Evolutionary conservation across 2,113 vertebrate species (phyloP).

Genomic region (Neomonachus schauinslandi): DNA sequence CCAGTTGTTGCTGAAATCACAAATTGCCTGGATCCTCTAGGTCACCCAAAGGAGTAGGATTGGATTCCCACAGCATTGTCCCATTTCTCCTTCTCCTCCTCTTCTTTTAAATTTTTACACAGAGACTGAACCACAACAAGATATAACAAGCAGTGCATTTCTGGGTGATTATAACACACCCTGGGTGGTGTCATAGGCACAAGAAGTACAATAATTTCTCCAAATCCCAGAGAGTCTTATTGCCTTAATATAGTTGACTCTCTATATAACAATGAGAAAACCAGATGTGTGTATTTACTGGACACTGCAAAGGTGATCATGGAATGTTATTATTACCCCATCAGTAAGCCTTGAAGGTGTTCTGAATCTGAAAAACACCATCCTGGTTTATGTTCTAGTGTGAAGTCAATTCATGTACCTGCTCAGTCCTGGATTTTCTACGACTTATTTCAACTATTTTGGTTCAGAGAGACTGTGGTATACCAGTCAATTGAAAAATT

Average conservation of each 20-base stretch:
- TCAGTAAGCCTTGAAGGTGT: not conserved
- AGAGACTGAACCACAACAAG: conserved; percentile 73
- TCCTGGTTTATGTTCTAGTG: conserved; percentile 45
- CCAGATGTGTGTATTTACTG: not conserved
- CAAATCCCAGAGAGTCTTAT: conserved; percentile 68
- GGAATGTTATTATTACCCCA: conserved; percentile 57
- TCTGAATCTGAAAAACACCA: conserved; percentile 60
- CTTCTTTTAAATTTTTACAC: conserved; percentile 13
- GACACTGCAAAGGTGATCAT: conserved; percentile 53
- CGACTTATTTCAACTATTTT: conserved; percentile 47
- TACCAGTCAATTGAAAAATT: conserved; percentile 67
- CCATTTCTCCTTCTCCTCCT: not conserved
- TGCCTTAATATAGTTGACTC: conserved; percentile 65
- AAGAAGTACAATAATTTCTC: conserved; percentile 74
- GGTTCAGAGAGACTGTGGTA: not conserved
- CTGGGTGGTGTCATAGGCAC: conserved; percentile 71
- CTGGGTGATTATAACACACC: conserved; percentile 77
- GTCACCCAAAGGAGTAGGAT: not conserved
- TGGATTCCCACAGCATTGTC: not conserved
- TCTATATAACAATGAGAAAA: conserved; percentile 65
- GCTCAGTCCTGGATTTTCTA: conserved; percentile 44
- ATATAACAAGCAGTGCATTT: conserved; percentile 70
- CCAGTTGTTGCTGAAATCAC: not conserved
- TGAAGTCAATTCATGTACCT: conserved; percentile 41
- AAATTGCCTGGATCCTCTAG: not conserved